Evolutionary conservation across 2,113 vertebrate species (phyloP).

Genomic region (Gorsachius goisagi): DNA sequence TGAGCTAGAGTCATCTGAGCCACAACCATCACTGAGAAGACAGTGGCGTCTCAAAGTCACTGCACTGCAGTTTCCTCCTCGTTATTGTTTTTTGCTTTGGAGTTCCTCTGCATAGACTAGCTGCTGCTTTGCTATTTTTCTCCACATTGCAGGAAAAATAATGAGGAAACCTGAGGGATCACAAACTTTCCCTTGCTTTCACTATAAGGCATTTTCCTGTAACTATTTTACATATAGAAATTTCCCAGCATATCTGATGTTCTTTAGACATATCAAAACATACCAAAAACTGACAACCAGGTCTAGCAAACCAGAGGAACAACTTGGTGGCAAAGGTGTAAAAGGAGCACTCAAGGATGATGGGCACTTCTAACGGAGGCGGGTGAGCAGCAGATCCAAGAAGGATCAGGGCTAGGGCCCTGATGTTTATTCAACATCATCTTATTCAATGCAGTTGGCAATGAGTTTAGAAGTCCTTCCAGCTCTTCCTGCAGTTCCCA

Average conservation of each 20-base stretch:
- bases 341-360: background rate
- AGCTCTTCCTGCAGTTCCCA: background rate
- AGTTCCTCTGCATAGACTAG: background rate
- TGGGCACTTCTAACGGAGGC: background rate
- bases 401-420: background rate
- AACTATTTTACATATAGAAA: background rate
- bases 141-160: background rate
- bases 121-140: background rate
- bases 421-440: background rate
- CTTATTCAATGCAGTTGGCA: background rate
- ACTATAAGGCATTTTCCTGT: accelerated
- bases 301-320: background rate
- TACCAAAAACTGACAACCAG: background rate
- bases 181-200: background rate
- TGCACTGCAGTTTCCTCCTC: background rate
- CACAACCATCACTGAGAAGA: background rate
- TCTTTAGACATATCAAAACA: background rate
- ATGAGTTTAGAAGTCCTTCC: background rate
- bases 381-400: background rate
- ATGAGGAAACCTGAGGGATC: background rate
- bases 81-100: background rate
- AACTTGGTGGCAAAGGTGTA: background rate
- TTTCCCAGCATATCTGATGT: background rate
- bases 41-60: background rate
- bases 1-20: background rate